A percentile compares a stretch with the other conserved stretches of the same genome.
Evolutionary conservation across 37 sponge, comb jelly and placozoan genomes (phyloP).

Genomic region (Halisarca cf. caerulea): DNA sequence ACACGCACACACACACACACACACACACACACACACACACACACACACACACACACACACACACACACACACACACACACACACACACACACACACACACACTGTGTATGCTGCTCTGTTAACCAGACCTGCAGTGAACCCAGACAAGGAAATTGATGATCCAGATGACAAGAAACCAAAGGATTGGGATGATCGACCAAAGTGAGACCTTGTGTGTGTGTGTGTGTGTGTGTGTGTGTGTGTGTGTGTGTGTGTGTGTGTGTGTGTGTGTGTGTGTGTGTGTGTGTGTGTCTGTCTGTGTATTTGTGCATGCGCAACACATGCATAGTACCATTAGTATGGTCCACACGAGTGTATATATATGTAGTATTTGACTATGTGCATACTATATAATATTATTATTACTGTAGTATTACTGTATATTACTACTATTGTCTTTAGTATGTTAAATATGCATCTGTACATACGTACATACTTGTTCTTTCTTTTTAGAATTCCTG

Average conservation of each 20-base stretch:
- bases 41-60: background rate
- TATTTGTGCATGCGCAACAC: too few species aligned
- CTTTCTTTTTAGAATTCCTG: slow-evolving; percentile 76
- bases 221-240: too few species aligned
- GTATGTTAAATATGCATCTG: background rate
- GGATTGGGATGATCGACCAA: slow-evolving; percentile 98
- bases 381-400: too few species aligned
- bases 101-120: background rate
- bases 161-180: slow-evolving; percentile 90
- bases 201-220: slow-evolving; percentile 43
- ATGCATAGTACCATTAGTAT: too few species aligned
- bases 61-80: too few species aligned
- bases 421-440: background rate
- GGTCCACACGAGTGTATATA: too few species aligned
- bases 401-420: background rate
- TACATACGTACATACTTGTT: background rate
- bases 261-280: too few species aligned
- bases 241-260: too few species aligned
- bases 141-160: slow-evolving; percentile 94
- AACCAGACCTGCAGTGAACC: slow-evolving; percentile 78
- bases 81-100: background rate
- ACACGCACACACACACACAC: slow-evolving; percentile 21
- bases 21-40: too few species aligned
- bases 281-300: too few species aligned
- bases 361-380: too few species aligned